Conservation (phyloP, 2,797 vertebrate genomes). For the Erethizon dorsatum region DNA sequence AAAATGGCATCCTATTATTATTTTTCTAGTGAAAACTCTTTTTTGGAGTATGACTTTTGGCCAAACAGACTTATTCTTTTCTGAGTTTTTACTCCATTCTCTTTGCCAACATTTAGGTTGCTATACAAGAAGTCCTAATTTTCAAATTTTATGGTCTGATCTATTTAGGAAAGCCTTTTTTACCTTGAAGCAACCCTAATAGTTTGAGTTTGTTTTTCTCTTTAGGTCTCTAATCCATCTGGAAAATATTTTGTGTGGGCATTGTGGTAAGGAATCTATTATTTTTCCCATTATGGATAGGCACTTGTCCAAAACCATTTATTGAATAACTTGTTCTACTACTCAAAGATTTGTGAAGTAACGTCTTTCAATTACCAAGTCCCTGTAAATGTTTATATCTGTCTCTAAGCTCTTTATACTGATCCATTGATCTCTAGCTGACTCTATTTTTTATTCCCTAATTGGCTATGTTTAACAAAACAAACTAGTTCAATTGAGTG, state of each 20-base stretch:
- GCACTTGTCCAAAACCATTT: constrained; percentile 1
- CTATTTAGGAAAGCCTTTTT: constrained; percentile 31
- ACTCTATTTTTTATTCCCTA: not conserved
- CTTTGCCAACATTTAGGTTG: not conserved
- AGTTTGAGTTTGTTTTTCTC: not conserved
- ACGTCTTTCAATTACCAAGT: not conserved
- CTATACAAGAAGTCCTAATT: not conserved
- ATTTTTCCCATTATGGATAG: not conserved
- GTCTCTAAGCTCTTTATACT: not conserved
- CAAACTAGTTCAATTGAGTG: not conserved
- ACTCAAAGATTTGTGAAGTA: constrained; percentile 37
- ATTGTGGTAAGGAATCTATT: constrained; percentile 30
- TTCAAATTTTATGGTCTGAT: not conserved
- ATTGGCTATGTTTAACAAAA: not conserved
- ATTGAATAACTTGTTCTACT: not conserved
- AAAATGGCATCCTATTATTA: not conserved
- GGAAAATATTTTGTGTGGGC: constrained; percentile 22
- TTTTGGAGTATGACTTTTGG: not conserved
- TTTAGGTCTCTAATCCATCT: not conserved
- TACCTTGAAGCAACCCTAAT: constrained; percentile 44
- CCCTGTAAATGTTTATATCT: not conserved
- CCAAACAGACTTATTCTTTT: not conserved
- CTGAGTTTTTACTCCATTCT: not conserved
- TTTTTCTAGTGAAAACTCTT: not conserved
- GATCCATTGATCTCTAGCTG: not conserved